Base-by-base conservation (phyloP, 2,888 invertebrate genomes). In the Caenorhabditis plicata region DNA sequence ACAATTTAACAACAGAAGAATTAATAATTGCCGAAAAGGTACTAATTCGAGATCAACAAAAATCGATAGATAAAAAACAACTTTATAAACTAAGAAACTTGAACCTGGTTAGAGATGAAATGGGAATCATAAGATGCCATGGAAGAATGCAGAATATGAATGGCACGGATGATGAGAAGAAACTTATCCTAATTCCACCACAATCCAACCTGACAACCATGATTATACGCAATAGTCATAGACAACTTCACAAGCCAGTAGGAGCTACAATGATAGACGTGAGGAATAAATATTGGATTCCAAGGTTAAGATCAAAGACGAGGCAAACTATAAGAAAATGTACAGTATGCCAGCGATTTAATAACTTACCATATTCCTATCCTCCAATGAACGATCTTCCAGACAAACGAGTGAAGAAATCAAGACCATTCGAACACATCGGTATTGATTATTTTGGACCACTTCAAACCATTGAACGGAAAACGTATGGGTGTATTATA, bases 361-460 rank as follows among this genome's bases (percentile, higher is more conserved):
- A 13, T n/a, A 33, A 33, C 11, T n/a, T 22, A 11, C 31, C 53
- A 13, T 63, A 35, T 25, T 5, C 29, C n/a, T 33, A 32, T 9
- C 63, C 63, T 11, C 17, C 19, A 3, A 31, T 38, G 44, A 26
- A 43, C 0, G 29, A 46, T 2, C 36, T 53, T 38, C 48, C 54
- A 20, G 31, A 27, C 13, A 25, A 9, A 20, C 20, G 67, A 26
- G 67, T 66, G 2, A 29, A 11, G 9, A 31, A 36, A n/a, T 11
- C 49, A 11, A 9, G 17, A 1, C 57, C 68, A 0, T 69, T 69
- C 43, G 33, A n/a, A n/a, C n/a, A n/a, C n/a, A n/a, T n/a, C n/a
- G n/a, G n/a, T n/a, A n/a, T n/a, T n/a, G n/a, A n/a, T n/a, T n/a
- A n/a, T n/a, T n/a, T n/a, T n/a, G n/a, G n/a, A n/a, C n/a, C n/a